Base-by-base conservation (phyloP, 2,888 invertebrate species). In the Philereme vetulata region DNA sequence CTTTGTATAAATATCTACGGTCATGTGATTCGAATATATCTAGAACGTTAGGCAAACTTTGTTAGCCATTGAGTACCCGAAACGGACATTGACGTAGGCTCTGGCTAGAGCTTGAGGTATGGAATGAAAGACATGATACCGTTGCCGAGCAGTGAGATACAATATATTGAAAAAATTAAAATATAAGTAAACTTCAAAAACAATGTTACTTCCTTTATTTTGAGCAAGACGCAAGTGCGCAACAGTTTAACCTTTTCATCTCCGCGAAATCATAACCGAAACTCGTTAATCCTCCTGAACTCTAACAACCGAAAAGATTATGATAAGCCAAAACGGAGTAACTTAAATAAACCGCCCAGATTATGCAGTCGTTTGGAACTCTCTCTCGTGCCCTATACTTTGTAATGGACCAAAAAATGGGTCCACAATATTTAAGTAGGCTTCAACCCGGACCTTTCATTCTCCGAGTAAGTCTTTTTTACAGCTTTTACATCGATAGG, bases 371-470 rank as follows among this genome's bases (percentile, higher is more conserved):
- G 74, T 81, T 80, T 76, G 72, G 72, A 75, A 76, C 70, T 77
- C 81, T 73, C 72, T 73, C 70, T 67, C 71, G 68, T 68, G 62
- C 69, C 73, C 72, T 65, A 62, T 60, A 64, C 62, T 68, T 71
- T 67, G 69, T 84, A 84, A 85, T 78, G 79, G 74, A 60, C 75
- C 77, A 81, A 85, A 82, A 85, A 84, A 81, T 74, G 72, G 74
- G 75, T 75, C 72, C 77, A 74, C 77, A 72, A 81, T 82, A 85
- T 86, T 84, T 85, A 86, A 82, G 78, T 81, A 78, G 82, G 80
- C 82, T 8, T 76, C 69, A 71, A 76, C 65, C 70, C 68, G 64
- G 65, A 71, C 59, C 75, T 75, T 68, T 58, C 68, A 72, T 73
- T 70, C 69, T 66, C 68, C 68, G 70, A 66, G 57, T 72, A 70